A percentile compares a stretch with the other conserved stretches of the same genome.
Evolutionary conservation across 2,113 vertebrate species (phyloP).

Genomic region (Neodontobutis hainanensis): DNA sequence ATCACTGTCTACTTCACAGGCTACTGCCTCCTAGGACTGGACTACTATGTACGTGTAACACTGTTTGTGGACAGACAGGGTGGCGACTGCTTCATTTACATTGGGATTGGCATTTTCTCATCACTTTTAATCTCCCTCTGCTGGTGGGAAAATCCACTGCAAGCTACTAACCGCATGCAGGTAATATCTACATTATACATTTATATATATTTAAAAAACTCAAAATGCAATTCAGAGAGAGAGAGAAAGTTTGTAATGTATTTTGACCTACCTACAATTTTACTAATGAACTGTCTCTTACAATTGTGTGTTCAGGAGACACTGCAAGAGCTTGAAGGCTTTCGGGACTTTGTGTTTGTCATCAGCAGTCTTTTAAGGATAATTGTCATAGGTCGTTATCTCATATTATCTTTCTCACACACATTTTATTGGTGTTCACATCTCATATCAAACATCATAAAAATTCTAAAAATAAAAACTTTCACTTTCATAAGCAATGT

Average conservation of each 20-base stretch:
- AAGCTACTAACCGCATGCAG: slow-evolving; percentile 70
- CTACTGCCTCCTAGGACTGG: slow-evolving; percentile 71
- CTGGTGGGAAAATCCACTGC: slow-evolving; percentile 83
- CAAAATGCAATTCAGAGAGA: too few relatives aligned
- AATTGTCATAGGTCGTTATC: slow-evolving; percentile 66
- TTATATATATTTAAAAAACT: too few relatives aligned
- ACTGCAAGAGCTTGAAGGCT: slow-evolving; percentile 69
- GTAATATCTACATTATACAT: slow-evolving; percentile 20
- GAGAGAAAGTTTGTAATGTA: neutral
- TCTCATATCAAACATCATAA: too few relatives aligned
- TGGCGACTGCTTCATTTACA: slow-evolving; percentile 22
- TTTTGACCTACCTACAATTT: neutral
- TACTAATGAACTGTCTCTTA: neutral
- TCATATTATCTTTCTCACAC: neutral
- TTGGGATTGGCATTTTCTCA: slow-evolving; percentile 73
- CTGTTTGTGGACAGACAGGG: slow-evolving; percentile 45
- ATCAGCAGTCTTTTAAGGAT: slow-evolving; percentile 77
- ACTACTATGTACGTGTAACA: slow-evolving; percentile 72
- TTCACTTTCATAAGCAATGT: neutral
- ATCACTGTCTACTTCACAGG: slow-evolving; percentile 43
- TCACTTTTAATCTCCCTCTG: slow-evolving; percentile 76
- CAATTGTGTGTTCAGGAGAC: slow-evolving; percentile 41
- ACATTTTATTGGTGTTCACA: too few relatives aligned
- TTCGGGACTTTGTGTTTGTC: slow-evolving; percentile 75
- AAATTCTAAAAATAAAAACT: too few relatives aligned